These are phyloP conservation scores for Cherax destructor DNA, from an alignment of 1,140 invertebrate species.

Conservation along the genomic window DNA sequence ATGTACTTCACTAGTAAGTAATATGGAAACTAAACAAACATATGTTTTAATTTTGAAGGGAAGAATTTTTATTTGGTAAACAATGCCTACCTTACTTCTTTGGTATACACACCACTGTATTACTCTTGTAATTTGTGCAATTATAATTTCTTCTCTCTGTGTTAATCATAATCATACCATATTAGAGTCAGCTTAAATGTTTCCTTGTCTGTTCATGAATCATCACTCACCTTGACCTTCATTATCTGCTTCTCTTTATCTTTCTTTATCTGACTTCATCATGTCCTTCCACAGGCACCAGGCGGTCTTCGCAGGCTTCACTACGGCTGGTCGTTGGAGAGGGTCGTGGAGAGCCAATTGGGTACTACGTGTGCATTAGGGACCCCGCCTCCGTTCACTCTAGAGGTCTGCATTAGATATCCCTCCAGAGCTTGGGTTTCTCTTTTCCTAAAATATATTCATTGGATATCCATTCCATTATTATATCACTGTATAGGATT, in stretches of 20 bases:
- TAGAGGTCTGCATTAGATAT: slow-evolving; percentile 61
- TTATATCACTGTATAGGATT: background rate
- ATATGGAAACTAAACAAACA: no score
- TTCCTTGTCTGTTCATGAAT: background rate
- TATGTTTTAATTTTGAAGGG: no score
- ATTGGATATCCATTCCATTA: slow-evolving; percentile 26
- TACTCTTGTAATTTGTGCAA: no score
- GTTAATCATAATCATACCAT: no score
- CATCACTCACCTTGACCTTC: background rate
- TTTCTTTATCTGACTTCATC: background rate
- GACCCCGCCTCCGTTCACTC: slow-evolving; percentile 61
- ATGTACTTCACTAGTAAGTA: no score
- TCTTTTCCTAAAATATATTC: background rate
- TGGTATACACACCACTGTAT: no score
- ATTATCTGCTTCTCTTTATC: background rate
- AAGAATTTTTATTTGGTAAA: no score
- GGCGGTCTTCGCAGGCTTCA: slow-evolving; percentile 57
- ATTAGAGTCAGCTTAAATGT: no score
- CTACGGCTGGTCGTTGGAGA: slow-evolving; percentile 58
- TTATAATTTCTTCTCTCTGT: no score
- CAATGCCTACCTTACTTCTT: no score
- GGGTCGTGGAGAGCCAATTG: slow-evolving; percentile 56
- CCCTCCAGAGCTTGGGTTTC: background rate
- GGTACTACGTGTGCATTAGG: slow-evolving; percentile 66
- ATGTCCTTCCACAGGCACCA: slow-evolving; percentile 52